Conservation (phyloP, 2,888 invertebrate species). For the Scelioninae gen. 1 region DNA sequence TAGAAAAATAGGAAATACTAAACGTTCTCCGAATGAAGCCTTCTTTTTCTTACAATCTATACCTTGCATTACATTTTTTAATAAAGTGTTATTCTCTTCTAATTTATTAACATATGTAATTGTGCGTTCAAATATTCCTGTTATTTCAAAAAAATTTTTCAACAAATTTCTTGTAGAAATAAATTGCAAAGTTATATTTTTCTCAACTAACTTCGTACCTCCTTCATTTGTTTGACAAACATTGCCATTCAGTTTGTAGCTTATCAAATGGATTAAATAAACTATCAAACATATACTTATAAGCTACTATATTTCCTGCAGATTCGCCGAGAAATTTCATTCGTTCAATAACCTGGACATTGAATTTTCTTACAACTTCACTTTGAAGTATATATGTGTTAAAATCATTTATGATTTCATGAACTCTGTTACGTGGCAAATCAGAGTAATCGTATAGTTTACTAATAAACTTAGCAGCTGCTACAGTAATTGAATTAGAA, state of each 20-base stretch:
- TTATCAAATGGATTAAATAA: neutral
- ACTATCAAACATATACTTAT: neutral
- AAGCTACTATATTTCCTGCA: neutral
- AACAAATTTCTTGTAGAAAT: neutral
- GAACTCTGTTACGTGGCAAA: neutral
- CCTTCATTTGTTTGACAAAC: neutral
- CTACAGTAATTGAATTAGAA: neutral
- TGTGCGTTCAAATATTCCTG: neutral
- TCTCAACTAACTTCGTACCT: neutral
- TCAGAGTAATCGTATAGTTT: neutral
- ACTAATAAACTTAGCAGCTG: neutral
- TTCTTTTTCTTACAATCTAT: neutral
- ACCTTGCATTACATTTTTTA: neutral
- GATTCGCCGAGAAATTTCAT: neutral
- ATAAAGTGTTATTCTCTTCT: neutral
- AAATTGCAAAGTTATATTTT: neutral
- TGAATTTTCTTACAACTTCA: too few species aligned
- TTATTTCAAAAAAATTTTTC: constrained; percentile 4
- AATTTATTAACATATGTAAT: neutral
- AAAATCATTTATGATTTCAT: neutral
- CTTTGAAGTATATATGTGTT: too few species aligned
- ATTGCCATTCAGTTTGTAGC: neutral
- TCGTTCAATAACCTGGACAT: neutral
- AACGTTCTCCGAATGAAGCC: neutral
- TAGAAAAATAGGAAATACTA: neutral